A percentile compares a stretch with the other conserved stretches of the same genome.
Conservation (phyloP, 2,113 vertebrate species). For the Tragelaphus imberbis region DNA sequence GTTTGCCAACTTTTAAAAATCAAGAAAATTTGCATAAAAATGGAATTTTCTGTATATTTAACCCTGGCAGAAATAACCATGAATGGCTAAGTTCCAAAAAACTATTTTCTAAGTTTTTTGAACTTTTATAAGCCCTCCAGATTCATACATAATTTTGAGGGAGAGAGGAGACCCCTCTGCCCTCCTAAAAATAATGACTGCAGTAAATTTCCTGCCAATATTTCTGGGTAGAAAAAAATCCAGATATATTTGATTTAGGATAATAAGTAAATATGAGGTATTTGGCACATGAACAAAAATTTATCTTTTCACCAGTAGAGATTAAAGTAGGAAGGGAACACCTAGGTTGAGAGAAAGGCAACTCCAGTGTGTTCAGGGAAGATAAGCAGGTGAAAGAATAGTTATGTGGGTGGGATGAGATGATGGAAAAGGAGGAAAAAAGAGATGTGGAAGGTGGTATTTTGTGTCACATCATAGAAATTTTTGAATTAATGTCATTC, state of each 20-base stretch:
- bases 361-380: background rate
- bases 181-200: background rate
- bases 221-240: background rate
- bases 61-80: background rate
- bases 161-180: fast-evolving
- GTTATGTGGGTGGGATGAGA: background rate
- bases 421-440: background rate
- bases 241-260: background rate
- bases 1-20: background rate
- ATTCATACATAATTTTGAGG: background rate
- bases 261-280: background rate
- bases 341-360: background rate
- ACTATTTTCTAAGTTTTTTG: background rate
- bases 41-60: background rate
- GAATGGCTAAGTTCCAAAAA: background rate
- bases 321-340: background rate
- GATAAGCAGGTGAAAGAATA: background rate
- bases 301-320: background rate
- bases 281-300: background rate
- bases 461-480: background rate
- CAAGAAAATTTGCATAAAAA: background rate
- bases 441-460: background rate
- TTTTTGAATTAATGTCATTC: background rate
- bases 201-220: background rate
- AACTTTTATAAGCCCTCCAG: background rate